Conservation (phyloP, 2,113 vertebrate genomes). For the Tetraodon nigroviridis region DNA sequence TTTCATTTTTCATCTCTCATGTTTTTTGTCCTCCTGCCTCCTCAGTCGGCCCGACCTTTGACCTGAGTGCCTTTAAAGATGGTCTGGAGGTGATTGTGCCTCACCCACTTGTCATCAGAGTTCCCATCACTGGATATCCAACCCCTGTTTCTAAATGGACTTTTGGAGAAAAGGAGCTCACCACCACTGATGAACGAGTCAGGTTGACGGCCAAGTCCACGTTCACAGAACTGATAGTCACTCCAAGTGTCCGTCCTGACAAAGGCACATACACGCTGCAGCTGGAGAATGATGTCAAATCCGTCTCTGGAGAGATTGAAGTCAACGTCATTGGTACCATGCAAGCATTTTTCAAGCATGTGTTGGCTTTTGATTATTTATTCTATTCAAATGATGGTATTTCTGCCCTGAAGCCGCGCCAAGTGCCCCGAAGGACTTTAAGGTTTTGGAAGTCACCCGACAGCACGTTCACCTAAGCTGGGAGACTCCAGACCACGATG, state of each 20-base stretch:
- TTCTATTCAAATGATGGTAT: not conserved
- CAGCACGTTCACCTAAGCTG: constrained; percentile 89
- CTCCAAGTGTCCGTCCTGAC: constrained; percentile 91
- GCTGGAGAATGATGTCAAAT: constrained; percentile 85
- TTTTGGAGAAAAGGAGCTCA: constrained; percentile 81
- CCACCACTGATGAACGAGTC: constrained; percentile 77
- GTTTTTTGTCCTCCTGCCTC: not conserved
- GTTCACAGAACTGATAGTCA: constrained; percentile 83
- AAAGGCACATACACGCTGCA: constrained; percentile 87
- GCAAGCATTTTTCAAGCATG: not conserved
- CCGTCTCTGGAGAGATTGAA: constrained; percentile 89
- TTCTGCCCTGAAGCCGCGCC: constrained; percentile 80
- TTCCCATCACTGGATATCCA: constrained; percentile 91
- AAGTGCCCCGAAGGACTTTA: constrained; percentile 91
- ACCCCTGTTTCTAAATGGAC: constrained; percentile 86
- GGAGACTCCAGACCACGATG: constrained; percentile 94
- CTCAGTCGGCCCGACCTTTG: constrained; percentile 85
- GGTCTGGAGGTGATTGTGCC: constrained; percentile 94
- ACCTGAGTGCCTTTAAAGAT: constrained; percentile 91
- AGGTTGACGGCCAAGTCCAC: constrained; percentile 81
- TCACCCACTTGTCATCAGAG: constrained; percentile 85
- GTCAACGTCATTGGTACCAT: constrained; percentile 94
- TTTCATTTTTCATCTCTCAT: not conserved
- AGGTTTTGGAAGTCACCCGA: constrained; percentile 83
- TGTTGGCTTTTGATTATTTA: not conserved